Conservation (phyloP, 2,888 invertebrate species). For the Diarsia dahlii region DNA sequence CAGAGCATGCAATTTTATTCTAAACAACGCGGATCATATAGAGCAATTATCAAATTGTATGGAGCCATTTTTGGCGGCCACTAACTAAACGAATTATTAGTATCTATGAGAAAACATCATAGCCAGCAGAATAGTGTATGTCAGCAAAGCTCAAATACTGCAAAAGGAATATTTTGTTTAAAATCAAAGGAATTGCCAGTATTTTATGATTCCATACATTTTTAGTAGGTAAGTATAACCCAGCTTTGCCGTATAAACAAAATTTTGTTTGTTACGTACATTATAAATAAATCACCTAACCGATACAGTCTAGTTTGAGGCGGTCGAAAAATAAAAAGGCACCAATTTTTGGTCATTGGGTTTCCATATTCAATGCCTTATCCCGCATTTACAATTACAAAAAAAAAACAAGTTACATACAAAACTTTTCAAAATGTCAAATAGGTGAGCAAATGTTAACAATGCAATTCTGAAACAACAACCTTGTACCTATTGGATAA, state of each 20-base stretch:
- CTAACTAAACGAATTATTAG: neutral
- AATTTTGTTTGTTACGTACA: neutral
- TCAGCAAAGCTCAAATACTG: too few species aligned
- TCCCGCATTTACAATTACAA: neutral
- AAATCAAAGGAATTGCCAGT: too few species aligned
- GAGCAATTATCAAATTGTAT: neutral
- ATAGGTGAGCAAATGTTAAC: neutral
- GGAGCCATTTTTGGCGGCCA: neutral
- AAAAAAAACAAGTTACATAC: neutral
- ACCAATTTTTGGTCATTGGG: neutral
- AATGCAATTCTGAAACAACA: neutral
- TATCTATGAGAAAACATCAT: neutral
- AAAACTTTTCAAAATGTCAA: neutral
- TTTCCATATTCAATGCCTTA: neutral
- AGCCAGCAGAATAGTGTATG: neutral
- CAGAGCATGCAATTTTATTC: slow-evolving; percentile 15
- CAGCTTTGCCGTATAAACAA: neutral
- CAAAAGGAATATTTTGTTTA: too few species aligned
- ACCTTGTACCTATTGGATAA: neutral
- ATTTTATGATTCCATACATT: too few species aligned
- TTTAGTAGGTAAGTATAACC: too few species aligned
- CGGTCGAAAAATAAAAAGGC: neutral
- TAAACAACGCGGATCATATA: neutral
- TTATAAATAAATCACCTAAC: neutral
- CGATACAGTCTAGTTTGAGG: neutral